Evolutionary conservation across 2,797 vertebrate species (phyloP).

Genomic region (Sebastes umbrosus): DNA sequence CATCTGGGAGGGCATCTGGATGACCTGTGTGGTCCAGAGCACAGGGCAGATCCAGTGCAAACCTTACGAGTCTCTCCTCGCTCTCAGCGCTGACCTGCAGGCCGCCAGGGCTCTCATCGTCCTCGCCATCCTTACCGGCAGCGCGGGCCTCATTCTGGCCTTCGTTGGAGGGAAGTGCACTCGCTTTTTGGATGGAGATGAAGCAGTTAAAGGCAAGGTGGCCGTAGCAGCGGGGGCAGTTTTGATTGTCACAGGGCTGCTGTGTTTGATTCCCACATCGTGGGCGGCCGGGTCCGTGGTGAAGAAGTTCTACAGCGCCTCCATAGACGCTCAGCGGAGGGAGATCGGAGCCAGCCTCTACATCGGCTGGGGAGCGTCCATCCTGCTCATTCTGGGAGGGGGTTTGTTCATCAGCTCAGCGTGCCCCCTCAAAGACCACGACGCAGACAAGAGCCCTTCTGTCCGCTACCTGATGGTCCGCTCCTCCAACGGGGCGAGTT

Average conservation of each 20-base stretch:
- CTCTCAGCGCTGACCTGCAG: conserved; percentile 75
- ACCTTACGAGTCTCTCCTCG: conserved; percentile 79
- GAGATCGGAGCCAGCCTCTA: conserved; percentile 92
- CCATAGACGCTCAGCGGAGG: conserved; percentile 84
- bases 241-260: conserved; percentile 76
- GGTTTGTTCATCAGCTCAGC: conserved; percentile 84
- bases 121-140: conserved; percentile 70
- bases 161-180: conserved; percentile 87
- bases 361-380: conserved; percentile 90
- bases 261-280: conserved; percentile 81
- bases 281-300: conserved; percentile 81
- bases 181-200: conserved; percentile 77
- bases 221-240: conserved; percentile 74
- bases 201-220: conserved; percentile 71
- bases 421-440: conserved; percentile 52
- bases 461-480: conserved; percentile 75
- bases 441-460: conserved; percentile 60
- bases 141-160: conserved; percentile 79
- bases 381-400: conserved; percentile 88
- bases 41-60: conserved; percentile 82
- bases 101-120: conserved; percentile 78
- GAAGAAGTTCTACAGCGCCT: conserved; percentile 81
- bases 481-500: conserved; percentile 55
- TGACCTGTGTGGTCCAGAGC: conserved; percentile 82
- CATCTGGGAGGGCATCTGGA: conserved; percentile 86